A percentile compares a stretch with the other conserved stretches of the same genome.
phyloP scores from a whole-genome alignment of 2,113 vertebrate genomes.

The Micronisus gabar region DNA sequence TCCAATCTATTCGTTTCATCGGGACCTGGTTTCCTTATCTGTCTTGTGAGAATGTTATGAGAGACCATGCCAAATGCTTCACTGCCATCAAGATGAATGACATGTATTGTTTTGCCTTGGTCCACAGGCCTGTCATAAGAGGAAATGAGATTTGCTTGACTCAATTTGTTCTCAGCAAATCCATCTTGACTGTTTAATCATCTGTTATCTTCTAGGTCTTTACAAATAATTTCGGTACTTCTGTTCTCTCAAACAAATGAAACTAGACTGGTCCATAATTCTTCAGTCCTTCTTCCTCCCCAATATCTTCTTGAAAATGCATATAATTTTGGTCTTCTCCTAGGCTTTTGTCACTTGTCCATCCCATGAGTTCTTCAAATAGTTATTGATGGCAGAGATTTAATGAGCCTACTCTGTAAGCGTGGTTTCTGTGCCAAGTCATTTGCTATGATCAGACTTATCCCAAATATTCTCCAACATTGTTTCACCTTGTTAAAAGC shows the following conservation, averaged over 20 bases:
- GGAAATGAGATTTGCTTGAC: conserved; percentile 54
- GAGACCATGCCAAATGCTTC: background rate
- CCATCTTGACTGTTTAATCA: conserved; percentile 39
- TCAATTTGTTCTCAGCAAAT: conserved; percentile 32
- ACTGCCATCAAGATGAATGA: conserved; percentile 16
- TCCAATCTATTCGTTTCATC: background rate
- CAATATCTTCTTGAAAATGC: background rate
- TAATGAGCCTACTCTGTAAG: background rate
- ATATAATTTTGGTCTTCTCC: background rate
- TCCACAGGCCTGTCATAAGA: background rate
- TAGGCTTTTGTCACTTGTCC: background rate
- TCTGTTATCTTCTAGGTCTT: conserved; percentile 10
- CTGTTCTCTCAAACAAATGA: background rate
- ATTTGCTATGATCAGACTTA: background rate
- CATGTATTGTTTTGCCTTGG: background rate
- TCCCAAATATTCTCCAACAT: background rate
- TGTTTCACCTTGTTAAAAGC: background rate
- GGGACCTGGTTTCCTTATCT: background rate
- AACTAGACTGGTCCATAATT: background rate
- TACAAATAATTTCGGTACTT: background rate
- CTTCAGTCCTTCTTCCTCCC: background rate
- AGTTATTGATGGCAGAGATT: background rate
- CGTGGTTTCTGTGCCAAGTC: background rate
- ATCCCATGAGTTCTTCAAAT: background rate
- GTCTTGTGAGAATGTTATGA: background rate